These are phyloP conservation scores for Caenorhabditis imperialis DNA, from an alignment of 2,888 invertebrate genomes.

Conservation along the genomic window DNA sequence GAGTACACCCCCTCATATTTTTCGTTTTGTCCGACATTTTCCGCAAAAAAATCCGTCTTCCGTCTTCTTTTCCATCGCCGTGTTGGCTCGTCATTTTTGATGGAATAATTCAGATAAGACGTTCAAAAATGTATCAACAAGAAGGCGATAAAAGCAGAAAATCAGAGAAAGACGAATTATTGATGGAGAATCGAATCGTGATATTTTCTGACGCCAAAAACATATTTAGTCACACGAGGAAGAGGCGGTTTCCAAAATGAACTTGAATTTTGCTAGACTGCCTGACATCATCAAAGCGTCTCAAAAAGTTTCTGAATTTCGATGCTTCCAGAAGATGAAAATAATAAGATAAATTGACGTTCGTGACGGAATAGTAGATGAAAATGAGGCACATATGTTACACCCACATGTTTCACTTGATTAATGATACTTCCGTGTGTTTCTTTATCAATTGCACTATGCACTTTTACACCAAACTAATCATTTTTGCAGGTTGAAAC, in stretches of 20 bases:
- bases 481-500: constrained; percentile 54
- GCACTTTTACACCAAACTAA: too few relatives aligned
- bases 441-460: too few relatives aligned
- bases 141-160: constrained; percentile 1
- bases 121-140: constrained; percentile 24
- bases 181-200: not conserved
- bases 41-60: not conserved
- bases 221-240: constrained; percentile 17
- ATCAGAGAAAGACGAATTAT: constrained; percentile 23
- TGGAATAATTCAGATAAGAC: constrained; percentile 19
- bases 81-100: constrained; percentile 15
- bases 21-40: too few relatives aligned
- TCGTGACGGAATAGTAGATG: constrained; percentile 14
- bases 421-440: not conserved
- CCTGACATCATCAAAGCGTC: constrained; percentile 1
- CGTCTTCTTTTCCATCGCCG: constrained; percentile 1
- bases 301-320: not conserved
- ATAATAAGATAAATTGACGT: constrained; percentile 31
- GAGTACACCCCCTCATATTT: constrained; percentile 1
- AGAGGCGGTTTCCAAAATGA: constrained; percentile 6
- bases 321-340: not conserved
- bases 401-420: constrained; percentile 21
- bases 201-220: constrained; percentile 18
- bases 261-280: too few relatives aligned
- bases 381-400: not conserved